Evolutionary conservation across 2,888 invertebrate species (phyloP).

Genomic region (Dynastes grantii): DNA sequence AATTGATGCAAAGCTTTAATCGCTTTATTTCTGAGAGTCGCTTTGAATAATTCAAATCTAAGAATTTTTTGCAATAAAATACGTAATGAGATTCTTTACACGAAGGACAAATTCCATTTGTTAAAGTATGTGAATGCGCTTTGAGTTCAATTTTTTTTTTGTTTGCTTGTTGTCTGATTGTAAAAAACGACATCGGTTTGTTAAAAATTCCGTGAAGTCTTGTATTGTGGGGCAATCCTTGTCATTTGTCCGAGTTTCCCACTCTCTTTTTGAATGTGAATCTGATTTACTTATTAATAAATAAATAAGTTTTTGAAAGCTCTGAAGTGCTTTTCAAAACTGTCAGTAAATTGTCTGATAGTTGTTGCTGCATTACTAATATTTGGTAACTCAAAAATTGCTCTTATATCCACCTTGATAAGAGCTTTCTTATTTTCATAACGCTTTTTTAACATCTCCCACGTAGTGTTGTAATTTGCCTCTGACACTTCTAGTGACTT

Average conservation of each 20-base stretch:
- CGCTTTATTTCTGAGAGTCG: not conserved
- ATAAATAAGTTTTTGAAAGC: not conserved
- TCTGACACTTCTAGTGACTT: too few relatives aligned
- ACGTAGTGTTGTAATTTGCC: too few relatives aligned
- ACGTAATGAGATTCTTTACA: too few relatives aligned
- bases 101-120: not conserved
- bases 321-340: too few relatives aligned
- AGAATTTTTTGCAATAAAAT: constrained; percentile 4
- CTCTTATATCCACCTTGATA: too few relatives aligned
- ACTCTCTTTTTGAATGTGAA: not conserved
- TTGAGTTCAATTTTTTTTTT: too few relatives aligned
- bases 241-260: constrained; percentile 2
- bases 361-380: too few relatives aligned
- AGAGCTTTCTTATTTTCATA: too few relatives aligned
- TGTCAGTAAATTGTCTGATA: too few relatives aligned
- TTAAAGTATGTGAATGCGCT: not conserved
- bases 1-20: not conserved
- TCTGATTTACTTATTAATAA: not conserved
- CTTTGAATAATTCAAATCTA: not conserved
- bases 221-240: not conserved
- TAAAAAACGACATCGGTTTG: not conserved
- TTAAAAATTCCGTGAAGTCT: not conserved
- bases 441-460: too few relatives aligned
- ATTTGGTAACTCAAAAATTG: too few relatives aligned
- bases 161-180: not conserved